Evolutionary conservation across 2,113 vertebrate genomes (phyloP).

Genomic region (Brachirus orientalis): DNA sequence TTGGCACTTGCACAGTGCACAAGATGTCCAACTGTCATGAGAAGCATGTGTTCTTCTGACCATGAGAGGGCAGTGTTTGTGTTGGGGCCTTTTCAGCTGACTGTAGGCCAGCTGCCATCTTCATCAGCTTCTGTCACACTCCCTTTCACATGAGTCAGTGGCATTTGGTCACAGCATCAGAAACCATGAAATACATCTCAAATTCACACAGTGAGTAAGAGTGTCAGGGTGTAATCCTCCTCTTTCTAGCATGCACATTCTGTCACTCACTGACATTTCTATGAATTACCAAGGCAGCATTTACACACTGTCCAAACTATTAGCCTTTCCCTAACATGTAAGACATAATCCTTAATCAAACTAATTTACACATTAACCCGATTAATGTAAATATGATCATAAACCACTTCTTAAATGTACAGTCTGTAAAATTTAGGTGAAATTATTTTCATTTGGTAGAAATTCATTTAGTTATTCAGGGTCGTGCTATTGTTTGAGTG

Average conservation of each 20-base stretch:
- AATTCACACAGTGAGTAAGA: conserved; percentile 1
- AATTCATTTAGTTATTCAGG: no score
- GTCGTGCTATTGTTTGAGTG: no score
- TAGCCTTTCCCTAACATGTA: background rate
- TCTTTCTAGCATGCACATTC: background rate
- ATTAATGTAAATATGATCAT: background rate
- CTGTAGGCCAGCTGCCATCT: conserved; percentile 27
- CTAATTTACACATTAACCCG: background rate
- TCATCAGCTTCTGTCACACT: conserved; percentile 36
- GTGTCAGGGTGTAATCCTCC: no score
- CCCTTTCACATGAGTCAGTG: conserved; percentile 39
- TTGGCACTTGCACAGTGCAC: no score
- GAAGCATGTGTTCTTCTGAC: conserved; percentile 28
- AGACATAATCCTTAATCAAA: background rate
- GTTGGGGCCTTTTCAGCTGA: background rate
- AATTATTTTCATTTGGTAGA: no score
- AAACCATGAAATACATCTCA: conserved; percentile 20
- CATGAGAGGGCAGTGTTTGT: conserved; percentile 60
- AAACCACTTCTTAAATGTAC: no score
- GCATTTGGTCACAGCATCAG: conserved; percentile 18
- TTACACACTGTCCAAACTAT: no score
- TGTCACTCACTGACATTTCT: background rate
- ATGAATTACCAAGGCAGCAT: no score
- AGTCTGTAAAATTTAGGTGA: no score
- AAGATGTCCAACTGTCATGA: no score